Percentiles rank a stretch among this genome's conserved stretches.
phyloP scores from a whole-genome alignment of 2,888 invertebrate species.

The Catocala sponsa region DNA sequence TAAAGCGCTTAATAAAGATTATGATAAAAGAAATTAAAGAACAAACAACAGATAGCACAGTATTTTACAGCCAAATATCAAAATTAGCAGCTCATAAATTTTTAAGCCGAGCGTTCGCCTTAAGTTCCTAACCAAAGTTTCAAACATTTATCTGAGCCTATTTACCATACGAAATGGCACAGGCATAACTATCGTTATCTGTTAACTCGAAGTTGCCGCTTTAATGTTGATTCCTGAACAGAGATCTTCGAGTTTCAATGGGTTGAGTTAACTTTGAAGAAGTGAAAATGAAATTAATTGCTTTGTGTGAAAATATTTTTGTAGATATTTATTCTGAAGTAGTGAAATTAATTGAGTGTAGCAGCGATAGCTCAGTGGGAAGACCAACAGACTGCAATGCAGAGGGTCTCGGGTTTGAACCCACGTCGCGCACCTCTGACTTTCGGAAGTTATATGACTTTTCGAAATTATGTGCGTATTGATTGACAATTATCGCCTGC shows the following conservation, averaged over 20 bases:
- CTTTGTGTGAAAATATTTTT: background rate
- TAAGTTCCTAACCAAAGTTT: constrained; percentile 27
- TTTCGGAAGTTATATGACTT: too few species aligned
- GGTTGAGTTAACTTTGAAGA: constrained; percentile 11
- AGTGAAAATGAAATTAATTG: constrained; percentile 4
- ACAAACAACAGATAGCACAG: background rate
- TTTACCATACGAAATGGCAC: constrained; percentile 37
- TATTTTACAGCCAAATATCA: background rate
- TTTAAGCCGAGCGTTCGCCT: constrained; percentile 4
- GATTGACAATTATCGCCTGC: too few species aligned
- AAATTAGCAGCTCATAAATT: constrained; percentile 5
- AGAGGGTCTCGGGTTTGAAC: too few species aligned
- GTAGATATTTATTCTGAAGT: too few species aligned
- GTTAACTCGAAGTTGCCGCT: constrained; percentile 28
- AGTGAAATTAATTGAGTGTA: too few species aligned
- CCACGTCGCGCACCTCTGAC: too few species aligned
- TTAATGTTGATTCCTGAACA: constrained; percentile 23
- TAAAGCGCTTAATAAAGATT: too few species aligned
- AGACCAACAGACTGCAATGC: too few species aligned
- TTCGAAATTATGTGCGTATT: too few species aligned
- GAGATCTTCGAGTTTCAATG: constrained; percentile 22
- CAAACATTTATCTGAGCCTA: constrained; percentile 35
- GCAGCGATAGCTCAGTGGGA: too few species aligned
- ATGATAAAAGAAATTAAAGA: background rate
- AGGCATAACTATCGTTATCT: constrained; percentile 38